Evolutionary conservation across 2,797 vertebrate species (phyloP).

Genomic region (Siniperca obscura): DNA sequence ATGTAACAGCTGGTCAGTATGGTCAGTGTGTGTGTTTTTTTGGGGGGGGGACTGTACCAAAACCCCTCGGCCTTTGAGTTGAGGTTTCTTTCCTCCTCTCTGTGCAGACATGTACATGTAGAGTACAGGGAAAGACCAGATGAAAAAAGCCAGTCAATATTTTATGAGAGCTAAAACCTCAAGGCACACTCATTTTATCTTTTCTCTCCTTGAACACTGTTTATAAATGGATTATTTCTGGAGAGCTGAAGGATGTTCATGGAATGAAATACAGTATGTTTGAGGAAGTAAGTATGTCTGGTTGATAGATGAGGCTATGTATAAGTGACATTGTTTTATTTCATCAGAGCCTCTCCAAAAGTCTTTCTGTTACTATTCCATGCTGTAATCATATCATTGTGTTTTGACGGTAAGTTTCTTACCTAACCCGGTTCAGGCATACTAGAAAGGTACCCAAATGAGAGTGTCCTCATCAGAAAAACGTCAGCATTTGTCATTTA

Average conservation of each 20-base stretch:
- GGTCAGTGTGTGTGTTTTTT: not conserved
- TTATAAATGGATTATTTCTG: slow-evolving; percentile 59
- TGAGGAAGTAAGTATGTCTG: not conserved
- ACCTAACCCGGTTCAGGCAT: not conserved
- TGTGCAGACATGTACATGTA: not conserved
- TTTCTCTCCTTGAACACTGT: slow-evolving; percentile 47
- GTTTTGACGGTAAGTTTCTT: slow-evolving; percentile 1
- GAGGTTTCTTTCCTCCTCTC: slow-evolving; percentile 13
- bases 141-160: slow-evolving; percentile 50
- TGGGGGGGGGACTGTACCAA: not conserved
- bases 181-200: slow-evolving; percentile 39
- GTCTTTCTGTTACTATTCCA: not conserved
- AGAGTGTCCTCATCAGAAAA: not conserved
- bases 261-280: slow-evolving; percentile 24
- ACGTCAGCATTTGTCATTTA: not conserved
- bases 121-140: slow-evolving; percentile 29
- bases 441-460: not conserved
- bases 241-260: slow-evolving; percentile 34
- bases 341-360: not conserved
- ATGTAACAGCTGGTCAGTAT: slow-evolving; percentile 31
- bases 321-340: not conserved
- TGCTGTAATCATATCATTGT: not conserved
- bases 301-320: slow-evolving; percentile 20
- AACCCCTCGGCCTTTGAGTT: slow-evolving; percentile 19
- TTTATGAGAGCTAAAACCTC: slow-evolving; percentile 62